Evolutionary conservation across 2,888 invertebrate species (phyloP).

Genomic region (Latheticus oryzae): DNA sequence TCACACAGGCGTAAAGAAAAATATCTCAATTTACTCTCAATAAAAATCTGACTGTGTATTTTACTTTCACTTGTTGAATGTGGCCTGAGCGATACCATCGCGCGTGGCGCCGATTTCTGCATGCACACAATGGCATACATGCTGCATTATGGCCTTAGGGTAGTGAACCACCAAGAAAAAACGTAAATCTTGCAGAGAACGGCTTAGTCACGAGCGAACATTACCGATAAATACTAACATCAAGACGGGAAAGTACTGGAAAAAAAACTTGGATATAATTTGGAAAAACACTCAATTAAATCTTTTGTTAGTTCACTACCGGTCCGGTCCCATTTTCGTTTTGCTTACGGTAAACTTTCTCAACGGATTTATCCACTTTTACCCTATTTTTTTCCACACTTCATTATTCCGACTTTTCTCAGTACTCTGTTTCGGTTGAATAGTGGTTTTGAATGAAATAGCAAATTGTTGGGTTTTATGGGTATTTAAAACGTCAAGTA

Average conservation of each 20-base stretch:
- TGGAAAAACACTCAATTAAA: too few species aligned
- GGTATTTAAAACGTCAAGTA: slow-evolving; percentile 13
- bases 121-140: slow-evolving; percentile 19
- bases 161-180: slow-evolving; percentile 10
- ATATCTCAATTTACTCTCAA: slow-evolving; percentile 4
- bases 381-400: slow-evolving; percentile 7
- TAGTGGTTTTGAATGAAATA: slow-evolving; percentile 10
- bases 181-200: slow-evolving; percentile 43
- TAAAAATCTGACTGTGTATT: neutral
- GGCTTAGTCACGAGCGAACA: slow-evolving; percentile 51
- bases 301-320: too few species aligned
- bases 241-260: too few species aligned
- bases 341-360: too few species aligned
- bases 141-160: slow-evolving; percentile 3
- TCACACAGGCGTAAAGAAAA: neutral
- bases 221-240: too few species aligned
- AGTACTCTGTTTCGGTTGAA: neutral
- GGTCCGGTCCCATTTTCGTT: slow-evolving; percentile 18
- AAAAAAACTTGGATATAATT: too few species aligned
- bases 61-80: slow-evolving; percentile 3
- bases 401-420: neutral
- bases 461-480: slow-evolving; percentile 6
- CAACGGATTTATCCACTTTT: slow-evolving; percentile 3
- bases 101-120: slow-evolving; percentile 17
- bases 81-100: slow-evolving; percentile 17